Percentiles rank a stretch among this genome's conserved stretches.
These are phyloP conservation scores for Periophthalmodon schlosseri DNA, from an alignment of 2,113 vertebrate genomes.

Conservation along the genomic window DNA sequence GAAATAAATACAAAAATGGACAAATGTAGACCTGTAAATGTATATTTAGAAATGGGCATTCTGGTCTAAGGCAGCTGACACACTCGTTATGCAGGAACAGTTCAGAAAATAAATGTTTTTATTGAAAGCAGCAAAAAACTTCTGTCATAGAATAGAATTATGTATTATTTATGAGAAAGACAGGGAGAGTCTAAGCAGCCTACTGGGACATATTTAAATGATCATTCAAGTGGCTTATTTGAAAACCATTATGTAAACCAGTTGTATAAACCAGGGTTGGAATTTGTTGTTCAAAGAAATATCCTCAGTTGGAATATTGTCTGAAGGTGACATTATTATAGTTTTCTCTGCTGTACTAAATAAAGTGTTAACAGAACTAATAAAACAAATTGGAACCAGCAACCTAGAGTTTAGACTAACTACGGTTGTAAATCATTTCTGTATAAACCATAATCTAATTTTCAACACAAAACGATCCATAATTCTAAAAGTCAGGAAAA, in stretches of 20 bases:
- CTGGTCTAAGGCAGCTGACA: not conserved
- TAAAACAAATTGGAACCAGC: not conserved
- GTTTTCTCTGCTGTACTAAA: no score
- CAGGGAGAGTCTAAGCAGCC: slow-evolving; percentile 9
- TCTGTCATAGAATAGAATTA: not conserved
- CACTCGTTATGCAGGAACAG: slow-evolving; percentile 8
- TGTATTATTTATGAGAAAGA: not conserved
- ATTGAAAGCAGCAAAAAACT: slow-evolving; percentile 27
- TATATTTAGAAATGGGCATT: slow-evolving; percentile 23
- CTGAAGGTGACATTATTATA: not conserved
- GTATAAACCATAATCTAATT: no score
- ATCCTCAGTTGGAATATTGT: not conserved
- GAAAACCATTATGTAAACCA: not conserved
- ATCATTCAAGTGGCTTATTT: slow-evolving; percentile 9
- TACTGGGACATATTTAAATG: slow-evolving; percentile 13
- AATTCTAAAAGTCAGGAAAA: no score
- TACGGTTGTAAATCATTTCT: no score
- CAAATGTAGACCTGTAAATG: slow-evolving; percentile 22
- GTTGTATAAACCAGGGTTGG: not conserved
- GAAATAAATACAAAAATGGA: slow-evolving; percentile 21
- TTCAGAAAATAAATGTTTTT: slow-evolving; percentile 24
- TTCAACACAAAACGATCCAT: no score
- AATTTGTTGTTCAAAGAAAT: not conserved
- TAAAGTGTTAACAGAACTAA: not conserved
- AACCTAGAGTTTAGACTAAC: no score